phyloP scores from a whole-genome alignment of 2,797 vertebrate species.

The Pampus argenteus region DNA sequence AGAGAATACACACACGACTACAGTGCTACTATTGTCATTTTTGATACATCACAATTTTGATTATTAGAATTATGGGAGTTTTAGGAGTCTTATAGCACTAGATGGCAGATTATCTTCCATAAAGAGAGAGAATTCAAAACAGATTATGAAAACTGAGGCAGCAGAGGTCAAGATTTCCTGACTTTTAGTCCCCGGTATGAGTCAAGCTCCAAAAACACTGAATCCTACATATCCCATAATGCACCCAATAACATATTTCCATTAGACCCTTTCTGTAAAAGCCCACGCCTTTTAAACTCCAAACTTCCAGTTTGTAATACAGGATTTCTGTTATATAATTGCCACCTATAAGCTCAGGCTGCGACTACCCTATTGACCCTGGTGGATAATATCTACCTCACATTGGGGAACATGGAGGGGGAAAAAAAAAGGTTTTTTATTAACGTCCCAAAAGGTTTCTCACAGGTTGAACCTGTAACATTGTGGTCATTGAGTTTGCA shows the following conservation, averaged over 20 bases:
- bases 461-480: not conserved
- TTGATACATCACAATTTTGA: not conserved
- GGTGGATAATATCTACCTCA: no score
- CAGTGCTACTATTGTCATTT: constrained; percentile 1
- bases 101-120: not conserved
- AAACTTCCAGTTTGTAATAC: not conserved
- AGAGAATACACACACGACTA: not conserved
- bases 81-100: constrained; percentile 11
- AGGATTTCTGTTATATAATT: not conserved
- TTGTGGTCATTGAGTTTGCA: not conserved
- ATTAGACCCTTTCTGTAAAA: not conserved
- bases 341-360: not conserved
- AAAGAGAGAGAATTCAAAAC: not conserved
- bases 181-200: not conserved
- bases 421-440: no score
- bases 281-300: not conserved
- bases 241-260: not conserved
- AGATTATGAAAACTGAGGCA: not conserved
- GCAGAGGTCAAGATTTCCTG: not conserved
- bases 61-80: constrained; percentile 8
- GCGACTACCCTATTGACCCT: no score
- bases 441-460: not conserved
- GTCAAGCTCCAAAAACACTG: not conserved
- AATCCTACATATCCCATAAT: constrained; percentile 1
- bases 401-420: no score